Evolutionary conservation across 2,797 vertebrate species (phyloP), one percentile per base, ranked within the genome.

Genomic region (Lagodon rhomboides): DNA sequence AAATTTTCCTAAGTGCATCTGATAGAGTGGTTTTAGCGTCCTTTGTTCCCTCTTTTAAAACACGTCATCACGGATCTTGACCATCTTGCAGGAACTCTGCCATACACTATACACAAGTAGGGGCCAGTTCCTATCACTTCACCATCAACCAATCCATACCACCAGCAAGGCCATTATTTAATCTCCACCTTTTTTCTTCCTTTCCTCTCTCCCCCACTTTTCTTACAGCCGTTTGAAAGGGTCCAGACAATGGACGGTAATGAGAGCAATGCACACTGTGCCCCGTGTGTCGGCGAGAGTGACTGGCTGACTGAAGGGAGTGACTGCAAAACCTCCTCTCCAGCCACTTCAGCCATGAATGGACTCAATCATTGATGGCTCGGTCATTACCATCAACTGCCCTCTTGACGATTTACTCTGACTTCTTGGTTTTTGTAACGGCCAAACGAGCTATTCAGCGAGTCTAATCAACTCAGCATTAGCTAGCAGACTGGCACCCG

Each of bases 201-300:
- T 83, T 80, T 84, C 87, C 86, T 87, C 86, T 82, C 75, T 79
- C 80, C 54, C 65, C 84, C 80, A 87, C 85, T 91, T 86, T 88
- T 66, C 87, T 85, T 83, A 65, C 82, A 82, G 84, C 44, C 76
- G 17, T 83, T 82, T 90, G 85, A 93, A 92, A 92, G 79, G 72
- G 76, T 63, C 83, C 93, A 91, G 87, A 95, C 95, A 96, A 96
- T 95, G 83, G 89, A 65, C 68, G 64, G 87, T 95, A 95, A 96
- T 95, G 94, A 95, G 92, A 87, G 88, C 87, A 91, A 87, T 90
- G 85, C 91, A 91, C 88, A 88, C 91, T 89, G 90, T 83, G 84
- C 83, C 90, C 88, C 73, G 62, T 58, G 62, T 56, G 76, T 64
- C 66, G 62, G 64, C 46, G 65, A 80, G 68, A 92, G 87, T 88